phyloP scores from a whole-genome alignment of 2,888 invertebrate species.

The Drosophila cognata region DNA sequence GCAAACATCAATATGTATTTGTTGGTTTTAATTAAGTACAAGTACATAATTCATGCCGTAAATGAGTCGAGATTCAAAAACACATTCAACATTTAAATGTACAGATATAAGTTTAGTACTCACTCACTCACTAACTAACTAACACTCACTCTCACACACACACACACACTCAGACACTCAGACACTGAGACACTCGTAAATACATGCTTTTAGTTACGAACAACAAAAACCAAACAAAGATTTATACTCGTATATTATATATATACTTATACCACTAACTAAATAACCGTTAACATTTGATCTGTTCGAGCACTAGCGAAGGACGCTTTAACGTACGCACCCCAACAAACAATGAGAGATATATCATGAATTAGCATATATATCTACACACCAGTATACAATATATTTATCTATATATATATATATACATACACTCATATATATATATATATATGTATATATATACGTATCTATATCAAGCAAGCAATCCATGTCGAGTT shows the following conservation, averaged over 20 bases:
- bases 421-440: constrained; percentile 19
- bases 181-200: constrained; percentile 31
- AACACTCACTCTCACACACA: constrained; percentile 9
- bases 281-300: constrained; percentile 80
- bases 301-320: constrained; percentile 82
- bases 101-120: constrained; percentile 60
- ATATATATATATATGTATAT: constrained; percentile 28
- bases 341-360: constrained; percentile 58
- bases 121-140: constrained; percentile 5
- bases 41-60: constrained; percentile 32
- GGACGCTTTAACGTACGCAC: constrained; percentile 72
- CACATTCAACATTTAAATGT: constrained; percentile 20
- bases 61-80: constrained; percentile 25
- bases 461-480: constrained; percentile 51
- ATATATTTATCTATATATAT: constrained; percentile 27
- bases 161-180: constrained; percentile 12
- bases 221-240: constrained; percentile 32
- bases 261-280: constrained; percentile 68
- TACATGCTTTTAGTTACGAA: constrained; percentile 54
- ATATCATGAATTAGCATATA: constrained; percentile 38
- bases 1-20: constrained; percentile 18
- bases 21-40: constrained; percentile 45
- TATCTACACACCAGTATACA: constrained; percentile 34
- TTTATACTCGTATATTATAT: constrained; percentile 63
- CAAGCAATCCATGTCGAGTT: constrained; percentile 83